These are phyloP conservation scores for Ondatra zibethicus DNA, from an alignment of 2,113 vertebrate genomes.

Conservation along the genomic window DNA sequence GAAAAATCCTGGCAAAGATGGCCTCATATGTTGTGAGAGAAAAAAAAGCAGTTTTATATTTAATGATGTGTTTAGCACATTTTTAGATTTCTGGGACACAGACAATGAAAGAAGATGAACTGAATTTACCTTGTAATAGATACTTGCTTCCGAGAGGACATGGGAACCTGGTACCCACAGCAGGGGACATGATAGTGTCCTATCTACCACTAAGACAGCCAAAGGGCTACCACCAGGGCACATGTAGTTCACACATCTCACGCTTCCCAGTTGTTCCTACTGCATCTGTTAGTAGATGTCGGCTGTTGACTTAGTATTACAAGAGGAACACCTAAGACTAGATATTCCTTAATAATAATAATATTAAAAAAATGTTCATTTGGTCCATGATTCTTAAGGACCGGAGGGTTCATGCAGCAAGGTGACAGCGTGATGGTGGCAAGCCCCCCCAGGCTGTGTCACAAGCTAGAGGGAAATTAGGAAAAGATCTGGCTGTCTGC, in stretches of 20 bases:
- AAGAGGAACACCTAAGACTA: background rate
- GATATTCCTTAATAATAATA: background rate
- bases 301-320: background rate
- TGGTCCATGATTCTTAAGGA: background rate
- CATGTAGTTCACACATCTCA: background rate
- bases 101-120: background rate
- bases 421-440: background rate
- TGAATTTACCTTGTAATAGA: background rate
- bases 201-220: background rate
- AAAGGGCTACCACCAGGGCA: background rate
- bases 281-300: background rate
- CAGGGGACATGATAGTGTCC: too few relatives aligned
- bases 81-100: conserved; percentile 10
- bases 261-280: background rate
- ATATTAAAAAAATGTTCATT: background rate
- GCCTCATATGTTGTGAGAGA: background rate
- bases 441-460: background rate
- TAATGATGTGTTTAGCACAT: background rate
- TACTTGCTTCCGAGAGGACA: background rate
- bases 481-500: background rate
- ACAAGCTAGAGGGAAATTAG: background rate
- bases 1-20: background rate
- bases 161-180: background rate
- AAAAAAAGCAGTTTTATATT: background rate
- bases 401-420: background rate